phyloP scores from a whole-genome alignment of 2,888 invertebrate species.

The Meghimatium bilineatum region DNA sequence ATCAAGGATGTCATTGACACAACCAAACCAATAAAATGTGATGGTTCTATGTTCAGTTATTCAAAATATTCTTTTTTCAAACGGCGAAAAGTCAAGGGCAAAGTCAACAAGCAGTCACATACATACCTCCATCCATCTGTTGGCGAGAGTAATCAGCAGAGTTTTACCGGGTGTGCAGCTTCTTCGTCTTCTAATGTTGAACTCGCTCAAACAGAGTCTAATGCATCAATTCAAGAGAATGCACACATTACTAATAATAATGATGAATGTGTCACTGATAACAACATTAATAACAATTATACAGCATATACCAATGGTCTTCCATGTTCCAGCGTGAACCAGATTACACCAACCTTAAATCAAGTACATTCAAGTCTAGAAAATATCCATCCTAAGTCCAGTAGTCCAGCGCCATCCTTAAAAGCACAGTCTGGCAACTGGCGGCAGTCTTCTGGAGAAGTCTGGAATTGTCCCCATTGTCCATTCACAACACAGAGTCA shows the following conservation, averaged over 20 bases:
- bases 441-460: neutral
- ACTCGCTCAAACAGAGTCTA: neutral
- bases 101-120: constrained; percentile 49
- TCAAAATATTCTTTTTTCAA: constrained; percentile 62
- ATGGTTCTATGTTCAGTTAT: constrained; percentile 46
- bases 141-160: constrained; percentile 24
- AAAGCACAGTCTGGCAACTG: constrained; percentile 6
- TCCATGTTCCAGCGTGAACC: neutral
- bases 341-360: neutral
- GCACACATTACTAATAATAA: constrained; percentile 1
- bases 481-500: constrained; percentile 72
- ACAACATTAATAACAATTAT: constrained; percentile 9
- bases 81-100: constrained; percentile 37
- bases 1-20: constrained; percentile 76
- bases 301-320: constrained; percentile 13
- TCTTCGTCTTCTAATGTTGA: constrained; percentile 18
- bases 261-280: neutral
- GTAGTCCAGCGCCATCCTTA: neutral
- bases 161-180: neutral
- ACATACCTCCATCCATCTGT: constrained; percentile 7
- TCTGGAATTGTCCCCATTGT: constrained; percentile 69
- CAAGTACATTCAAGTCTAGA: neutral
- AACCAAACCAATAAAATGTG: constrained; percentile 58
- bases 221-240: neutral
- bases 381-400: neutral